These are phyloP conservation scores for Colaptes auratus DNA, from an alignment of 2,113 vertebrate genomes.

Conservation along the genomic window DNA sequence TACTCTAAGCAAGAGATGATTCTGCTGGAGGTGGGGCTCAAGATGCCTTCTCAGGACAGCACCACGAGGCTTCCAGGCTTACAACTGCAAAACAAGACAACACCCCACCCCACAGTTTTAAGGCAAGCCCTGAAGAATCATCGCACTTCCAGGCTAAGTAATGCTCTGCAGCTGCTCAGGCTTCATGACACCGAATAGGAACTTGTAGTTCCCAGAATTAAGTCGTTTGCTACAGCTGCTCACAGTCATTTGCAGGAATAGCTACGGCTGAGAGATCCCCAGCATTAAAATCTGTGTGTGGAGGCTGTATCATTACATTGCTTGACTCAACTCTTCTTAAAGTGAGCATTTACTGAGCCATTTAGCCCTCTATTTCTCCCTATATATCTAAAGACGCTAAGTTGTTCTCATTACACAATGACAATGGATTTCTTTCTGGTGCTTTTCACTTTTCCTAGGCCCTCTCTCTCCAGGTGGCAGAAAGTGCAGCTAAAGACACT, in stretches of 20 bases:
- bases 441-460: neutral
- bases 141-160: neutral
- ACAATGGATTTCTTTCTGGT: neutral
- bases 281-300: neutral
- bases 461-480: neutral
- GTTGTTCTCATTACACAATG: neutral
- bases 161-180: neutral
- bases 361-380: neutral
- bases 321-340: neutral
- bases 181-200: neutral
- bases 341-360: neutral
- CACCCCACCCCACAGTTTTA: neutral
- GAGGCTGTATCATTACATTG: neutral
- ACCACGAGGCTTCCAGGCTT: neutral
- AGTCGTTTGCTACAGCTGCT: neutral
- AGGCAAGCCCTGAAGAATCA: neutral
- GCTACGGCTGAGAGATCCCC: neutral
- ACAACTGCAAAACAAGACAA: neutral
- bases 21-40: neutral
- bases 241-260: neutral
- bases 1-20: neutral
- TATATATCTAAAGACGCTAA: neutral
- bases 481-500: neutral
- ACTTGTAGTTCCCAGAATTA: conserved; percentile 18
- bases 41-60: neutral